Evolutionary conservation across 2,888 invertebrate species (phyloP).

Genomic region (Leptodirus hochenwartii): DNA sequence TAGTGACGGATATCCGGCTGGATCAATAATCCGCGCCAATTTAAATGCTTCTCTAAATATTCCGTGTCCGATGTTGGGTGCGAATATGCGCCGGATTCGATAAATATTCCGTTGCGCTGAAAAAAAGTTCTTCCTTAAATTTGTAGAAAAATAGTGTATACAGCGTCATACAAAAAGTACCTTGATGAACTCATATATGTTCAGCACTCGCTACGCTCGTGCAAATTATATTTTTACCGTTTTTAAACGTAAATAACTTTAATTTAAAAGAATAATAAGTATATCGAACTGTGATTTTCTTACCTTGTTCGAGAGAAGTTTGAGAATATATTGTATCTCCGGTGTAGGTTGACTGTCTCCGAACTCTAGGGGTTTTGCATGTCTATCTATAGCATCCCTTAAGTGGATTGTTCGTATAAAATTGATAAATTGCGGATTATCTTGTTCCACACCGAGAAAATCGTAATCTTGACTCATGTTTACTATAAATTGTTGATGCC

Average conservation of each 20-base stretch:
- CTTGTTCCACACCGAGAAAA: conserved; percentile 52
- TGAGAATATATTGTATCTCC: conserved; percentile 29
- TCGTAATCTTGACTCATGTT: conserved; percentile 69
- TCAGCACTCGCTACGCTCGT: too few relatives aligned
- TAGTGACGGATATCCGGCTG: conserved; percentile 65
- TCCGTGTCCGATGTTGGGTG: conserved; percentile 44
- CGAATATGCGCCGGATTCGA: conserved; percentile 45
- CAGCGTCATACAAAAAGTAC: not conserved
- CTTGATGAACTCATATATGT: too few relatives aligned
- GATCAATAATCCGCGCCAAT: conserved; percentile 58
- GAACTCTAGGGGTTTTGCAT: conserved; percentile 25
- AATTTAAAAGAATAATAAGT: too few relatives aligned
- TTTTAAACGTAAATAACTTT: too few relatives aligned
- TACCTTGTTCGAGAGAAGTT: conserved; percentile 28
- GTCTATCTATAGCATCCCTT: conserved; percentile 26
- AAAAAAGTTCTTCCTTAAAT: conserved; percentile 9
- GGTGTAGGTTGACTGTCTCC: conserved; percentile 24
- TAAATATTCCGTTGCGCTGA: conserved; percentile 51
- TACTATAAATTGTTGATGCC: conserved; percentile 58
- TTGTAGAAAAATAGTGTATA: conserved; percentile 10
- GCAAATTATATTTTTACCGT: too few relatives aligned
- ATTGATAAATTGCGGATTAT: conserved; percentile 52
- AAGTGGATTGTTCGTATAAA: conserved; percentile 59
- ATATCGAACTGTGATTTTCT: too few relatives aligned
- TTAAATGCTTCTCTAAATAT: conserved; percentile 49